Conservation (phyloP, 1,140 invertebrate species). For the Popillia japonica region DNA sequence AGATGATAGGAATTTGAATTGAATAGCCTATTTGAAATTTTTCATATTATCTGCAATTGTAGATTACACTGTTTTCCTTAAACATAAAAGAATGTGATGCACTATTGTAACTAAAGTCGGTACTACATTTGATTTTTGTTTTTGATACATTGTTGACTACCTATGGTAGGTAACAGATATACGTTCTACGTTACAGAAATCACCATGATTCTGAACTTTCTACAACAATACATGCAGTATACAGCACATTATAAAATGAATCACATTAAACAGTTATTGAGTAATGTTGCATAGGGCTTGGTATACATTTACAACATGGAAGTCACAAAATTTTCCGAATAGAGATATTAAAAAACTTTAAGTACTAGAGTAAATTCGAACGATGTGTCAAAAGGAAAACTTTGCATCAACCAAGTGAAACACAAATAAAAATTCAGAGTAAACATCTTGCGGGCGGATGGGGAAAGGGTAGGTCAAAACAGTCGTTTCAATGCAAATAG, state of each 20-base stretch:
- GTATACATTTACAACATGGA: constrained; percentile 44
- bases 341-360: constrained; percentile 25
- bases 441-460: constrained; percentile 43
- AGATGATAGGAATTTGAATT: not conserved
- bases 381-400: constrained; percentile 38
- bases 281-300: constrained; percentile 50
- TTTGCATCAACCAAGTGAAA: constrained; percentile 38
- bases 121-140: constrained; percentile 6
- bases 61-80: constrained; percentile 15
- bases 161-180: constrained; percentile 29
- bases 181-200: constrained; percentile 33
- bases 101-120: constrained; percentile 25
- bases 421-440: constrained; percentile 27
- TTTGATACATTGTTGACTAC: constrained; percentile 30
- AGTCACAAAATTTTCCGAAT: constrained; percentile 41
- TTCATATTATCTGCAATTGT: not conserved
- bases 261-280: constrained; percentile 55
- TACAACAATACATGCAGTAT: constrained; percentile 54
- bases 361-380: constrained; percentile 39
- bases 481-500: constrained; percentile 49
- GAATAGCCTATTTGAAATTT: not conserved
- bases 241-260: constrained; percentile 55
- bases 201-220: constrained; percentile 40
- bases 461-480: constrained; percentile 47
- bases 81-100: constrained; percentile 19